These are phyloP conservation scores for Metopolophium dirhodum DNA, from an alignment of 1,140 invertebrate genomes.

Conservation along the genomic window DNA sequence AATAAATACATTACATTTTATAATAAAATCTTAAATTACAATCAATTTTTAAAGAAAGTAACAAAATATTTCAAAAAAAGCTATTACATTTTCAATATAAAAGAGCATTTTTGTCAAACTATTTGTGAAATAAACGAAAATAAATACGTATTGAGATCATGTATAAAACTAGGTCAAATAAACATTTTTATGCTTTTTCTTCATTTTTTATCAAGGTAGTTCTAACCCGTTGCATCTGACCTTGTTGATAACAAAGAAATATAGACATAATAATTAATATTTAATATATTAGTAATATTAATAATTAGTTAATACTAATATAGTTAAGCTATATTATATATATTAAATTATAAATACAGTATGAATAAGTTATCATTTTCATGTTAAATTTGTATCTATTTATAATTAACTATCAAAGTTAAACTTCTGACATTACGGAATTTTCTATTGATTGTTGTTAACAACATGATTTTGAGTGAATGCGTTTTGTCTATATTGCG, in stretches of 20 bases:
- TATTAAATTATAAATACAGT: neutral
- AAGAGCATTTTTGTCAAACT: neutral
- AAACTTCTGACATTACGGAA: neutral
- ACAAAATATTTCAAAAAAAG: too few relatives aligned
- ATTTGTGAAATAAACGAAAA: neutral
- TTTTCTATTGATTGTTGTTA: neutral
- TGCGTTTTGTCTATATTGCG: too few relatives aligned
- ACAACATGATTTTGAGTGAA: neutral
- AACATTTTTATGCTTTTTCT: neutral
- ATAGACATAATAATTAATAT: neutral
- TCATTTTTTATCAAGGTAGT: neutral
- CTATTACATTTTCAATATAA: neutral
- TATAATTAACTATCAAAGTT: neutral
- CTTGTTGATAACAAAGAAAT: neutral
- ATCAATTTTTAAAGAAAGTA: too few relatives aligned
- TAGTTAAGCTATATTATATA: neutral
- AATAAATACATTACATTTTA: neutral
- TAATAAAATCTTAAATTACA: neutral
- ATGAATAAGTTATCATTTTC: neutral
- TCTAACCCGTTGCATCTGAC: neutral
- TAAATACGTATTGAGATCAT: neutral
- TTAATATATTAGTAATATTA: slow-evolving; percentile 8
- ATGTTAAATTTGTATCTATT: neutral
- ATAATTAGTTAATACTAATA: neutral
- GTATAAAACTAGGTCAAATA: neutral